Evolutionary conservation across 2,888 invertebrate species (phyloP), one percentile per base, ranked within the genome.

Genomic region (Chorisops tibialis): DNA sequence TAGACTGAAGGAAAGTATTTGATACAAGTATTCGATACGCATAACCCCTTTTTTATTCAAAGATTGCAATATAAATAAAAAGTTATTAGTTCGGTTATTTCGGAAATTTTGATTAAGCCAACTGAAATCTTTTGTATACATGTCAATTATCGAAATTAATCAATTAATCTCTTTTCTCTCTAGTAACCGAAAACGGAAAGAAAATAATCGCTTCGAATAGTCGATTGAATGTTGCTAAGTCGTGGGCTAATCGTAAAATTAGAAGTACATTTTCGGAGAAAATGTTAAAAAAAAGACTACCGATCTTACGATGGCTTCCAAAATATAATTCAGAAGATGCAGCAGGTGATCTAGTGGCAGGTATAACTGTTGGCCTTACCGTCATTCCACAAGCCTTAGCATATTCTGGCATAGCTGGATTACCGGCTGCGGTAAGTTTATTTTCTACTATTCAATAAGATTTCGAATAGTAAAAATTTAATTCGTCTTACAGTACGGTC

Each of bases 381-480:
- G 93, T 96, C 60, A 93, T 96, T 70, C 96, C 95, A 12, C 95
- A 96, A 79, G 89, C 90, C 12, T 80, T 91, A 63, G 91, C 91
- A 12, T 91, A 91, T 78, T 83, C 89, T 22, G 88, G 86, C 73
- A 87, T 91, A 65, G 91, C 91, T 50, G 89, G 89, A 21, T 79
- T 91, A 65, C 88, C 90, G 56, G 83, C 88, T 24, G 81, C 86
- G 74, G 85, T 85, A 74, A 73, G 75, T 73, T 51, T 43, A n/a
- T n/a, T n/a, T n/a, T n/a, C n/a, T n/a, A n/a, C n/a, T n/a, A n/a
- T n/a, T n/a, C n/a, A n/a, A n/a, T n/a, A n/a, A 38, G 47, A 45
- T 45, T 43, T 22, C 18, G 1, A n/a, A 59, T 3, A 6, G 1
- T 35, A 50, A 7, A 24, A 9, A 49, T 45, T n/a, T 41, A 24